These are phyloP conservation scores for Engraulis encrasicolus DNA, from an alignment of 2,113 vertebrate species.

Conservation along the genomic window DNA sequence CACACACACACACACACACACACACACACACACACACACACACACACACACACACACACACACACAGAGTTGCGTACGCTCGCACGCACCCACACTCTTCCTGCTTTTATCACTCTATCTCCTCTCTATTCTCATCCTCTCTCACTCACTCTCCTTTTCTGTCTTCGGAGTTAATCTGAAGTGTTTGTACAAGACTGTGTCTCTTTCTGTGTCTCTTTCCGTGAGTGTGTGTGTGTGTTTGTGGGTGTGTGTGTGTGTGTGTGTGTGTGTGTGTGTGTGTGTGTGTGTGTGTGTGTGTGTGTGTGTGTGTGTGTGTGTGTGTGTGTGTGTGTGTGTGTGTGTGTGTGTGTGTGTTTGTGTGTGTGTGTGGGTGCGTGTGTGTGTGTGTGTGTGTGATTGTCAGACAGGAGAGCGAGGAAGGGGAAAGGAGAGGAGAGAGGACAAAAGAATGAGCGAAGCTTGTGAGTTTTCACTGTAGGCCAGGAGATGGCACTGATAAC, in stretches of 20 bases:
- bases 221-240: neutral
- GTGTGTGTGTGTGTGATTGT: neutral
- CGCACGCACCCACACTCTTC: no score
- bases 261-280: neutral
- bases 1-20: no score
- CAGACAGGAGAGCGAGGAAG: neutral
- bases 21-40: no score
- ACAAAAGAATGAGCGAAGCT: slow-evolving; percentile 35
- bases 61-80: no score
- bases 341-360: neutral
- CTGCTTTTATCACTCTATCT: no score
- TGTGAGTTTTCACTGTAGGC: slow-evolving; percentile 45
- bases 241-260: neutral
- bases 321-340: neutral
- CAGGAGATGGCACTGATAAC: slow-evolving; percentile 65
- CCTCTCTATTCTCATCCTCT: no score
- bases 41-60: no score
- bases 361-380: neutral
- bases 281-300: neutral
- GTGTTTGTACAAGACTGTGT: neutral
- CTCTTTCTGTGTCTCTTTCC: neutral
- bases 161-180: neutral
- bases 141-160: no score
- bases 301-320: neutral
- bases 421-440: neutral